Conservation (phyloP, 2,888 invertebrate species). For the Zygogramma bicolorata region DNA sequence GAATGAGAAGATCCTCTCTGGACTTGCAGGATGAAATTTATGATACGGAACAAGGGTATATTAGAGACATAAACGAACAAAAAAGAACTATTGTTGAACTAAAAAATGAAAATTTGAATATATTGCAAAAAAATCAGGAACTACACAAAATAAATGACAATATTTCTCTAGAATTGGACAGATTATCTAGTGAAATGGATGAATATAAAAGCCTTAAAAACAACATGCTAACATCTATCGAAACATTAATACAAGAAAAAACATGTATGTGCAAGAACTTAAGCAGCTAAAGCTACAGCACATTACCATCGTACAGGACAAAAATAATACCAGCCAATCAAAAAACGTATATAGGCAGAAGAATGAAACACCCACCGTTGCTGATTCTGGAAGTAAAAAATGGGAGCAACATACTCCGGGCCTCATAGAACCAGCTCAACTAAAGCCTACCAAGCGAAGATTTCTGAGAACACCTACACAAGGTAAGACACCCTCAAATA, state of each 20-base stretch:
- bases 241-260: constrained; percentile 2
- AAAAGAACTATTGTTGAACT: background rate
- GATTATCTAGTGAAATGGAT: background rate
- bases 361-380: too few relatives aligned
- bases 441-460: too few relatives aligned
- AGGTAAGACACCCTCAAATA: too few relatives aligned
- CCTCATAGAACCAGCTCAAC: too few relatives aligned
- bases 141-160: background rate
- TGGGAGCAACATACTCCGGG: too few relatives aligned
- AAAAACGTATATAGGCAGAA: too few relatives aligned
- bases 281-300: background rate
- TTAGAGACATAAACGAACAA: constrained; percentile 6
- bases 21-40: background rate
- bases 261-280: background rate
- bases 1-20: constrained; percentile 13
- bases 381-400: too few relatives aligned
- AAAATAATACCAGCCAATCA: too few relatives aligned
- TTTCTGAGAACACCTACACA: too few relatives aligned
- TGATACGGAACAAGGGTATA: constrained; percentile 8
- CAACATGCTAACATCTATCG: constrained; percentile 9
- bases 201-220: background rate
- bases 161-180: background rate
- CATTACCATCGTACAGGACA: too few relatives aligned
- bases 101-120: background rate
- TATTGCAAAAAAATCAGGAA: constrained; percentile 1